Evolutionary conservation across 2,113 vertebrate genomes (phyloP).

Genomic region (Castor canadensis): DNA sequence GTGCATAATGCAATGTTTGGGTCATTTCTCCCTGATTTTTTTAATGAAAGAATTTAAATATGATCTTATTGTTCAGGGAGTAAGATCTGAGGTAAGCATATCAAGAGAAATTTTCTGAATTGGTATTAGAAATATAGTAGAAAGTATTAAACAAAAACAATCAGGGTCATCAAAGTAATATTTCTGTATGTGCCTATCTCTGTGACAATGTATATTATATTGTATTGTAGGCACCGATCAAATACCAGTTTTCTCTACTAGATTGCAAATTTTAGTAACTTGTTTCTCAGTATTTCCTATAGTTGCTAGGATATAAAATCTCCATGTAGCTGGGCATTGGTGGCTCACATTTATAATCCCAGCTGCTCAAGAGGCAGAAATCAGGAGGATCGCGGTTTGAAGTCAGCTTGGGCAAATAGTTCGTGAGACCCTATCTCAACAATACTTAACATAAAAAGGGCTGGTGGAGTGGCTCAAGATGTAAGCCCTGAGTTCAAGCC

Average conservation of each 20-base stretch:
- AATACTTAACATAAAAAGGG: too few species aligned
- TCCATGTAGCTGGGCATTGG: too few species aligned
- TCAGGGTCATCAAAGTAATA: neutral
- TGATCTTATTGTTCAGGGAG: neutral
- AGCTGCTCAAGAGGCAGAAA: too few species aligned
- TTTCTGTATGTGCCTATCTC: neutral
- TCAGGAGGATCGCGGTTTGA: too few species aligned
- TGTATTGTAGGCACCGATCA: neutral
- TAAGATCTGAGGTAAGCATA: neutral
- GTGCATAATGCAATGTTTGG: neutral
- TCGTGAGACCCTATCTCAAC: too few species aligned
- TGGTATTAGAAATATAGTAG: neutral
- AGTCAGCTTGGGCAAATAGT: too few species aligned
- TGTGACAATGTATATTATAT: neutral
- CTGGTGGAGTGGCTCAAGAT: too few species aligned
- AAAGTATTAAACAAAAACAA: neutral
- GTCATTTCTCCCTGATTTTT: too few species aligned
- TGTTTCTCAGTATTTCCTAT: neutral
- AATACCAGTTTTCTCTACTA: neutral
- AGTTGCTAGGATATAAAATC: neutral
- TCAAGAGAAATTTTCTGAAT: neutral
- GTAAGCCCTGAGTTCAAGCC: too few species aligned
- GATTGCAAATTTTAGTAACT: neutral
- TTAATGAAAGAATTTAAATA: too few species aligned
- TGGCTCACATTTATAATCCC: too few species aligned